Conservation (phyloP, 2,113 vertebrate species). For the Sylvietta virens region DNA sequence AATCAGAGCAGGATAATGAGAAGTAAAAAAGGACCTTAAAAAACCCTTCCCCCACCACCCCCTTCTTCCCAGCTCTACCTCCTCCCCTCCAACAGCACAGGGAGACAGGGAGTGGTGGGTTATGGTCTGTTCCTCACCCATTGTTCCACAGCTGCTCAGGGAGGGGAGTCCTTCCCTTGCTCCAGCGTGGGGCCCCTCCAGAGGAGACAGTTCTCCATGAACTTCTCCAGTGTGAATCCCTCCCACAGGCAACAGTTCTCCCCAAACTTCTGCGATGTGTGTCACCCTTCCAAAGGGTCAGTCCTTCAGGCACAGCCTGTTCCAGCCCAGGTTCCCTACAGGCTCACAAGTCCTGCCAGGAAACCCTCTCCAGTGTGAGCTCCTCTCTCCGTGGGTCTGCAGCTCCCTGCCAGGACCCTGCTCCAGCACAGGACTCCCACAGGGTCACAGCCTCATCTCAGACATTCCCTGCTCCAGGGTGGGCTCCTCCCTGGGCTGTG, state of each 20-base stretch:
- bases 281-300: neutral
- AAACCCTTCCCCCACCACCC: fast-evolving
- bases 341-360: neutral
- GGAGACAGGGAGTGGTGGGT: neutral
- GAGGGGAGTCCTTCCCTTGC: neutral
- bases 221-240: neutral
- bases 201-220: neutral
- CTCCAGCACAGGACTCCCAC: neutral
- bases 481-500: neutral
- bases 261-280: neutral
- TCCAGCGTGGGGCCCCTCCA: fast-evolving
- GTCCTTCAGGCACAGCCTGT: neutral
- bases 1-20: neutral
- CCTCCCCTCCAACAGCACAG: neutral
- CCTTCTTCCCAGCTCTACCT: neutral
- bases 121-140: neutral
- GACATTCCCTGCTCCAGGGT: neutral
- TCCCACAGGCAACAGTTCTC: neutral
- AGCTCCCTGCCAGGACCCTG: neutral
- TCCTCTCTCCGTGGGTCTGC: neutral
- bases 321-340: neutral
- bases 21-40: neutral
- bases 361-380: neutral
- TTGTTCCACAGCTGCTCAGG: neutral
- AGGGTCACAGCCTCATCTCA: neutral